phyloP scores from a whole-genome alignment of 1,140 invertebrate genomes.

The Zophobas morio region DNA sequence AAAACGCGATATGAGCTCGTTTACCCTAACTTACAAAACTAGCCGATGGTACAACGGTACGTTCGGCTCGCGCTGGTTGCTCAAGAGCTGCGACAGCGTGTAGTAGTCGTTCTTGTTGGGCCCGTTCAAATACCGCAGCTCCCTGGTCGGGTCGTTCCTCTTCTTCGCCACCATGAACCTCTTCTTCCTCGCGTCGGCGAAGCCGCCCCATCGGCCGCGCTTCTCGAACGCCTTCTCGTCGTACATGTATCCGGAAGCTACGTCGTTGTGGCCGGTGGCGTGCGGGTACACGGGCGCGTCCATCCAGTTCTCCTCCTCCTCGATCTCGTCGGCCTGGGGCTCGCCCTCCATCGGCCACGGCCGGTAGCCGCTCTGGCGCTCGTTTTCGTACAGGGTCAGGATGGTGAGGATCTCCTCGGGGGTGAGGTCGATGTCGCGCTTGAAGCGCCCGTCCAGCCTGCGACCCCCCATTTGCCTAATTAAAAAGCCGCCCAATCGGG shows the following conservation, averaged over 20 bases:
- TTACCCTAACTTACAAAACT: slow-evolving; percentile 55
- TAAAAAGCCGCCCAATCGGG: slow-evolving; percentile 12
- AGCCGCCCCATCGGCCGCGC: slow-evolving; percentile 57
- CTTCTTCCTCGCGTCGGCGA: slow-evolving; percentile 60
- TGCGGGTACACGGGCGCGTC: slow-evolving; percentile 63
- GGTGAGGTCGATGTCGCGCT: slow-evolving; percentile 62
- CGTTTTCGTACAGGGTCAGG: slow-evolving; percentile 63
- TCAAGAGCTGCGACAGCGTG: slow-evolving; percentile 62
- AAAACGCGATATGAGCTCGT: slow-evolving; percentile 43
- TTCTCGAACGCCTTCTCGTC: slow-evolving; percentile 58
- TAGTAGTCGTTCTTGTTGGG: slow-evolving; percentile 64
- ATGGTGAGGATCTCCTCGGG: slow-evolving; percentile 64
- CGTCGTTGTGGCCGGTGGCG: slow-evolving; percentile 51
- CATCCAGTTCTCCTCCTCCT: slow-evolving; percentile 58
- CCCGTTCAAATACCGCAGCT: slow-evolving; percentile 63
- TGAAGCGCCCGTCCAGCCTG: slow-evolving; percentile 57
- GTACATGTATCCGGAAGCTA: slow-evolving; percentile 55
- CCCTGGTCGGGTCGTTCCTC: slow-evolving; percentile 62
- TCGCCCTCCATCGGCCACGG: slow-evolving; percentile 41
- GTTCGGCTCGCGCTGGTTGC: slow-evolving; percentile 61
- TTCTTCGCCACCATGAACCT: slow-evolving; percentile 63
- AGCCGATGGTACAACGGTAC: slow-evolving; percentile 61
- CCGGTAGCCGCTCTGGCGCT: slow-evolving; percentile 49
- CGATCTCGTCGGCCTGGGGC: slow-evolving; percentile 46
- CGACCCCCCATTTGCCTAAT: slow-evolving; percentile 33